Percentiles rank a stretch among this genome's conserved stretches.
phyloP scores from a whole-genome alignment of 2,888 invertebrate species.

The Argynnis bischoffii region DNA sequence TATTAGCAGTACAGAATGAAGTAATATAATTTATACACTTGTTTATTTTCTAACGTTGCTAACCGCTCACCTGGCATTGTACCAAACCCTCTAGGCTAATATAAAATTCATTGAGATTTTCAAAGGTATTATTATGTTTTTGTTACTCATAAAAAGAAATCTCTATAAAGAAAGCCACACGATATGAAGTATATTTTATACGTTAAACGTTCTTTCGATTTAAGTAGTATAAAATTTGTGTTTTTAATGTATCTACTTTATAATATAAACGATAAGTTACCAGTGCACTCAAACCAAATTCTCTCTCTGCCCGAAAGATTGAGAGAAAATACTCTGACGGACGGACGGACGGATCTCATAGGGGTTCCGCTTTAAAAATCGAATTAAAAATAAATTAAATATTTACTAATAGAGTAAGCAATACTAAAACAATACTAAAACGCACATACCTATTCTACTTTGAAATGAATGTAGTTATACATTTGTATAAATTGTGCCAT shows the following conservation, averaged over 20 bases:
- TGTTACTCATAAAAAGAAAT: no score
- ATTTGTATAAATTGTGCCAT: conserved; percentile 6
- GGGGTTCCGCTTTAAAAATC: no score
- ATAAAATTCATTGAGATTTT: conserved; percentile 16
- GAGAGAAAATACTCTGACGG: no score
- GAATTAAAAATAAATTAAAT: no score
- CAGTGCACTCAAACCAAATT: no score
- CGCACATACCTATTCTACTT: not conserved
- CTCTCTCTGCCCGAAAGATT: no score
- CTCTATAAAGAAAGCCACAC: no score
- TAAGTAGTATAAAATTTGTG: no score
- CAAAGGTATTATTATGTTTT: not conserved
- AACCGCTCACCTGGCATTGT: conserved; percentile 34
- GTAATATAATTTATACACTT: conserved; percentile 28
- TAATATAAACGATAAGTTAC: no score
- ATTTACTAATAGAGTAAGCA: not conserved
- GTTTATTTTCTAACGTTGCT: conserved; percentile 33
- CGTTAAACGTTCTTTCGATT: no score
- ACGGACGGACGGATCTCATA: no score
- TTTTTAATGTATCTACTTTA: no score
- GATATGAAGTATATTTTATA: not conserved
- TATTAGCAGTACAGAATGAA: conserved; percentile 12
- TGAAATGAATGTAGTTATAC: conserved; percentile 9
- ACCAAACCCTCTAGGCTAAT: conserved; percentile 35
- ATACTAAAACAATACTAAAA: not conserved